Evolutionary conservation across 2,888 invertebrate species (phyloP).

Genomic region (Nemotelus nigrinus): DNA sequence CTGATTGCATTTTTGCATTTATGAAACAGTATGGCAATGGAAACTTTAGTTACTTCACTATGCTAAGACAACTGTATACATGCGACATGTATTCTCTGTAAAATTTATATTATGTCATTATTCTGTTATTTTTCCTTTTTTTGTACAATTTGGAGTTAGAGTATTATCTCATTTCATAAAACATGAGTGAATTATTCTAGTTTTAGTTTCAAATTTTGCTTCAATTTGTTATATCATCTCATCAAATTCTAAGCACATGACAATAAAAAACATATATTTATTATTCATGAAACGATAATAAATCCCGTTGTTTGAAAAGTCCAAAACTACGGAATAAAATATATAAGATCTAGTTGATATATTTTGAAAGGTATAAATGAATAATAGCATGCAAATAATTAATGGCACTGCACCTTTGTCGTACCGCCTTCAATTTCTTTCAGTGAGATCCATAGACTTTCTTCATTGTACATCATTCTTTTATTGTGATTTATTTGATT

Average conservation of each 20-base stretch:
- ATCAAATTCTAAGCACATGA: conserved; percentile 25
- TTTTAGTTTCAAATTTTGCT: neutral
- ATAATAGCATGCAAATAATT: too few species aligned
- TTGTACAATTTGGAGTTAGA: neutral
- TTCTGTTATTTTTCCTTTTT: neutral
- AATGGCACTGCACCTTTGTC: neutral
- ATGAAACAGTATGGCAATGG: neutral
- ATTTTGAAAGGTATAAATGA: too few species aligned
- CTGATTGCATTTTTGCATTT: neutral
- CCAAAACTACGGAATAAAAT: too few species aligned
- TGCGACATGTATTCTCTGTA: neutral
- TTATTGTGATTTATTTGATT: conserved; percentile 19
- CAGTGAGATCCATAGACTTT: conserved; percentile 63
- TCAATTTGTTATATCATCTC: neutral
- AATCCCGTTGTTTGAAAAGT: too few species aligned
- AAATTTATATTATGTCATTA: neutral
- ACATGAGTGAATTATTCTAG: neutral
- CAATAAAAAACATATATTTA: neutral
- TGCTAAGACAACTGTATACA: neutral
- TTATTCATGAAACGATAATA: too few species aligned
- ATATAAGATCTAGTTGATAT: too few species aligned
- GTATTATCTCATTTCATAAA: neutral
- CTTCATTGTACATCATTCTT: conserved; percentile 50
- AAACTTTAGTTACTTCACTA: neutral
- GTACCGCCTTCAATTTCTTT: conserved; percentile 46